A percentile compares a stretch with the other conserved stretches of the same genome.
Evolutionary conservation across 2,113 vertebrate genomes (phyloP).

Genomic region (Poeciliopsis prolifica): DNA sequence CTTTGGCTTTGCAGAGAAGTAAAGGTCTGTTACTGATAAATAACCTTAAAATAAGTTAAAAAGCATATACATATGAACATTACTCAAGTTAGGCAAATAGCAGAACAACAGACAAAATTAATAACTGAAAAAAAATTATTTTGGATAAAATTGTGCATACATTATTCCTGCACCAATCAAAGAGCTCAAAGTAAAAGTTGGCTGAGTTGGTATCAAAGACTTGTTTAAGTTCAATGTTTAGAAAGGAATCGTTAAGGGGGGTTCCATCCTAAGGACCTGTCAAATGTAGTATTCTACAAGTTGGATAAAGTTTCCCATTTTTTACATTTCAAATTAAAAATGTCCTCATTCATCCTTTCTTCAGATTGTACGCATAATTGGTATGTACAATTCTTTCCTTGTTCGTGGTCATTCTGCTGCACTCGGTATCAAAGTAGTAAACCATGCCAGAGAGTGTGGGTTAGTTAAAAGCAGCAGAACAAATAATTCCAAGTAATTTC

Average conservation of each 20-base stretch:
- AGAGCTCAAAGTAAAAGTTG: not conserved
- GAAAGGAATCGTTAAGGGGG: no score
- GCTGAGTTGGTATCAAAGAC: no score
- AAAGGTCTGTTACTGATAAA: not conserved
- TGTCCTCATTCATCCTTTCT: constrained; percentile 10
- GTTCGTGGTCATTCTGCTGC: constrained; percentile 31
- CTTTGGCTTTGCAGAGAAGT: not conserved
- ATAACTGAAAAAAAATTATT: not conserved
- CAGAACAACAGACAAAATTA: not conserved
- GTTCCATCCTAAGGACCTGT: not conserved
- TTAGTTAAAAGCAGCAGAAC: constrained; percentile 58
- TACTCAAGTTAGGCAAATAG: not conserved
- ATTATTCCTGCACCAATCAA: not conserved
- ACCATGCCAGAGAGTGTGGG: constrained; percentile 19
- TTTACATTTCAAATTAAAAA: not conserved
- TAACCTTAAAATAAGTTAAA: not conserved
- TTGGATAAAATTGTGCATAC: not conserved
- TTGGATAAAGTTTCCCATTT: not conserved
- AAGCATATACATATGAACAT: not conserved
- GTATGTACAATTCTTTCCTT: constrained; percentile 13
- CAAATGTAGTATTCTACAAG: not conserved
- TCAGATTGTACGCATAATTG: constrained; percentile 34
- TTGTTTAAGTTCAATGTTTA: no score
- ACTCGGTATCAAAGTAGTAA: not conserved
- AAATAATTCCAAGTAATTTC: constrained; percentile 35